phyloP scores from a whole-genome alignment of 2,113 vertebrate species.

The Entelurus aequoreus region DNA sequence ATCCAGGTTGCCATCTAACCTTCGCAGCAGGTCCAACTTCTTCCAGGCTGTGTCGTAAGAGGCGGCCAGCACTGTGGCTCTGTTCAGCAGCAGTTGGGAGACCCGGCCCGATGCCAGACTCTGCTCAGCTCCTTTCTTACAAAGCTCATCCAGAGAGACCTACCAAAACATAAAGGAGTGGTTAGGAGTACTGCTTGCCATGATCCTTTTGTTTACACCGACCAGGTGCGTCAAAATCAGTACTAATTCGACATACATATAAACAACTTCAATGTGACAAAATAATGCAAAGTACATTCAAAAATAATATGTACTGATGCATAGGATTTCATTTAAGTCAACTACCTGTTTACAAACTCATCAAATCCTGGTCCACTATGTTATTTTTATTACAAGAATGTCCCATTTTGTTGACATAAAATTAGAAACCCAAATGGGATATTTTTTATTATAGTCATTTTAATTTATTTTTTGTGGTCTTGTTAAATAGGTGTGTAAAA shows the following conservation, averaged over 20 bases:
- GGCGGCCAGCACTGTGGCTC: slow-evolving; percentile 88
- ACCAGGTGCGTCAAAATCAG: not conserved
- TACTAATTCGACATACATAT: not conserved
- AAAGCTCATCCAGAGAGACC: slow-evolving; percentile 92
- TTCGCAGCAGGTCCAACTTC: slow-evolving; percentile 88
- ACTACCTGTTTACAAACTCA: too few species aligned
- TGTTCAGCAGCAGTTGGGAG: slow-evolving; percentile 88
- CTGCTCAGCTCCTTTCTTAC: slow-evolving; percentile 93
- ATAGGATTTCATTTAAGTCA: too few species aligned
- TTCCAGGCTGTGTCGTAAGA: slow-evolving; percentile 97
- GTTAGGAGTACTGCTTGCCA: not conserved
- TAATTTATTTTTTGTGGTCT: too few species aligned
- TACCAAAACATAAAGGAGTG: slow-evolving; percentile 14
- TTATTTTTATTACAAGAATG: too few species aligned
- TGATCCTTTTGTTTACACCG: not conserved
- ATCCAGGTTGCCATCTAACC: slow-evolving; percentile 86
- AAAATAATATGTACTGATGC: too few species aligned
- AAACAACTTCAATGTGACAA: not conserved
- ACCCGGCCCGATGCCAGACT: slow-evolving; percentile 82
- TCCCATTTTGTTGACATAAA: too few species aligned
- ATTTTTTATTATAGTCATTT: too few species aligned
- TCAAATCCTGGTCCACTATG: too few species aligned
- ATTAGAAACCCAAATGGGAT: too few species aligned
- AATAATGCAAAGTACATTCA: not conserved
- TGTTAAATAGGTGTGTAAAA: too few species aligned